A percentile compares a stretch with the other conserved stretches of the same genome.
Evolutionary conservation across 1,140 invertebrate species (phyloP).

Genomic region (Pentalonia nigronervosa): DNA sequence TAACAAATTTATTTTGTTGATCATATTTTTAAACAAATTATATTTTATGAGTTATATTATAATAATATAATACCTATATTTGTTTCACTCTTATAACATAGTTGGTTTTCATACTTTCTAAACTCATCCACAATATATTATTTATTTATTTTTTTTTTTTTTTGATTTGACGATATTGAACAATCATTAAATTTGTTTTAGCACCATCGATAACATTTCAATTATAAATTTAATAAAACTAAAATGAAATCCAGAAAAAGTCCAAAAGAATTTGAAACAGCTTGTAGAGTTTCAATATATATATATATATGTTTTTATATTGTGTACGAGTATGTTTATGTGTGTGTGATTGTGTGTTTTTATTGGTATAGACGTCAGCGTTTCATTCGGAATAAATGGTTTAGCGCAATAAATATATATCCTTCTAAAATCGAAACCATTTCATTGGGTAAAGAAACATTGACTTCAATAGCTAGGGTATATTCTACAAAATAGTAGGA

Average conservation of each 20-base stretch:
- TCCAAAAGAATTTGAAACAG: neutral
- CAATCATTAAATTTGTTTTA: neutral
- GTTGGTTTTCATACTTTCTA: neutral
- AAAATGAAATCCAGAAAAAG: neutral
- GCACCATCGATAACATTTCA: neutral
- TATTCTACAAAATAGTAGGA: neutral
- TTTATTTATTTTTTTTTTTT: too few species aligned
- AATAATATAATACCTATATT: neutral
- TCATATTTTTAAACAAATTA: neutral
- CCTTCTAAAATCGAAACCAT: slow-evolving; percentile 21
- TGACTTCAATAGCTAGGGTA: neutral
- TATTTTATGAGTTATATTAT: neutral
- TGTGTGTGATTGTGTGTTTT: slow-evolving; percentile 22
- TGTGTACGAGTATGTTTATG: neutral
- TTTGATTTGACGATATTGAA: neutral
- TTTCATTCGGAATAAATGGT: slow-evolving; percentile 35
- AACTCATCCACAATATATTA: neutral
- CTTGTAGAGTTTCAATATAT: neutral
- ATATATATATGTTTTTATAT: neutral
- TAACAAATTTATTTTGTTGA: neutral
- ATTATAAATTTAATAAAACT: slow-evolving; percentile 27
- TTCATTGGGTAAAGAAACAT: slow-evolving; percentile 40
- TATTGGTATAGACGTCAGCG: slow-evolving; percentile 44
- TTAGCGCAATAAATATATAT: slow-evolving; percentile 32
- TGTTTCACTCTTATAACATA: neutral